Evolutionary conservation across 2,888 invertebrate genomes (phyloP).

Genomic region (Choreutis nemorana): DNA sequence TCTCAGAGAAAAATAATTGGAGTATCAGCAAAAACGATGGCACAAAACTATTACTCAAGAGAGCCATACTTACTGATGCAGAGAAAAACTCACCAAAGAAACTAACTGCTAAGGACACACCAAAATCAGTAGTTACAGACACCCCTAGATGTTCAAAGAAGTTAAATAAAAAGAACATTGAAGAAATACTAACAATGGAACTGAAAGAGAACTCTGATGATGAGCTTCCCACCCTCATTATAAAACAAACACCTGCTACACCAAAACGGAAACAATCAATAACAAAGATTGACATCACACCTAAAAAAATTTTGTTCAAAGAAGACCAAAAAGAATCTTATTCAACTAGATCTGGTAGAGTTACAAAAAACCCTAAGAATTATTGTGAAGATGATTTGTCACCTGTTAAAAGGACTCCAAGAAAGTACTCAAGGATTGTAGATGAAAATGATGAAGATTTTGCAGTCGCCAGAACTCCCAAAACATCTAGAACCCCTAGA

Average conservation of each 20-base stretch:
- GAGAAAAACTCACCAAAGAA: slow-evolving; percentile 43
- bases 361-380: slow-evolving; percentile 22
- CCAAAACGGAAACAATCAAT: slow-evolving; percentile 40
- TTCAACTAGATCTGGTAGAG: slow-evolving; percentile 32
- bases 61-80: slow-evolving; percentile 49
- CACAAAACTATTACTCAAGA: slow-evolving; percentile 49
- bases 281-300: slow-evolving; percentile 31
- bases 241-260: slow-evolving; percentile 33
- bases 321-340: slow-evolving; percentile 26
- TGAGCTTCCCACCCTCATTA: slow-evolving; percentile 48
- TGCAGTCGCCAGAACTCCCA: slow-evolving; percentile 15
- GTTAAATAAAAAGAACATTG: slow-evolving; percentile 26
- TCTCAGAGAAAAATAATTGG: slow-evolving; percentile 48
- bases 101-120: slow-evolving; percentile 18
- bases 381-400: slow-evolving; percentile 38
- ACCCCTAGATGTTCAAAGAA: slow-evolving; percentile 33
- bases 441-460: background rate
- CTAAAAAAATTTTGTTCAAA: slow-evolving; percentile 38
- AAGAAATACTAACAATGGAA: slow-evolving; percentile 43
- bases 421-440: slow-evolving; percentile 12
- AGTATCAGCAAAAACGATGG: slow-evolving; percentile 51
- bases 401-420: slow-evolving; percentile 34
- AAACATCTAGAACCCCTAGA: slow-evolving; percentile 14
- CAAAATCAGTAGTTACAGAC: slow-evolving; percentile 16
- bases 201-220: slow-evolving; percentile 49